Base-by-base conservation (phyloP, 92 coral and sea anemone genomes). In the Scolanthus callimorphus region DNA sequence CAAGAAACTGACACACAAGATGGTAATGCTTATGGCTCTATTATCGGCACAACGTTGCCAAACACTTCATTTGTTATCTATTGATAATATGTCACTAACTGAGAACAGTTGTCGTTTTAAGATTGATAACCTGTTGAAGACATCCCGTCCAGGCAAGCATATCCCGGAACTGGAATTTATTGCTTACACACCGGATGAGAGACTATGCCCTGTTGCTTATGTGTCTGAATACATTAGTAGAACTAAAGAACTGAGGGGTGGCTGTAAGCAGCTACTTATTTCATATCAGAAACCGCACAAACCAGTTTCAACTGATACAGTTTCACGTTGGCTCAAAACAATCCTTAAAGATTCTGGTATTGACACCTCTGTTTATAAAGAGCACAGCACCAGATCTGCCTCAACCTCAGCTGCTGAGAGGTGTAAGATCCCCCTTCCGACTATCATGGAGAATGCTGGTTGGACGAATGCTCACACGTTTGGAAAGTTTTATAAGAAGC, bases 51-150 rank as follows among this genome's bases (percentile, higher is more conserved):
- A 51, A 31, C 11, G 56, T 25, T 22, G 56, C 25, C 56, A 50
- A 21, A 50, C 50, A 17, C 21, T 50, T 1, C 53, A 51, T 17
- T 12, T 2, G 1, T 4, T 51, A 51, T 22, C 27, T 17, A 11
- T 51, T 6, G 28, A 22, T 0, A 51, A 51, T 22, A 61, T 76
- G 74, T 56, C 50, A 27, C 81, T 72, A 4, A 27, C 55, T 30
- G 66, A 72, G 27, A 22, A 51, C 31, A 50, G 41, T 20, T 78
- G 72, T 26, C 54, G 29, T 13, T 78, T 78, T 41, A 52, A 62
- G 34, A 83, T 77, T 17, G 27, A 67, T 17, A 66, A 71, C 28
- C 65, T 71, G 2, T 24, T 78, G 12, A 71, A 71, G 63, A 45
- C 70, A 57, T 60, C 27, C 6, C 17, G 29, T 11, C 52, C 63